These are phyloP conservation scores for Pterois miles DNA, from an alignment of 2,797 vertebrate genomes.

Conservation along the genomic window DNA sequence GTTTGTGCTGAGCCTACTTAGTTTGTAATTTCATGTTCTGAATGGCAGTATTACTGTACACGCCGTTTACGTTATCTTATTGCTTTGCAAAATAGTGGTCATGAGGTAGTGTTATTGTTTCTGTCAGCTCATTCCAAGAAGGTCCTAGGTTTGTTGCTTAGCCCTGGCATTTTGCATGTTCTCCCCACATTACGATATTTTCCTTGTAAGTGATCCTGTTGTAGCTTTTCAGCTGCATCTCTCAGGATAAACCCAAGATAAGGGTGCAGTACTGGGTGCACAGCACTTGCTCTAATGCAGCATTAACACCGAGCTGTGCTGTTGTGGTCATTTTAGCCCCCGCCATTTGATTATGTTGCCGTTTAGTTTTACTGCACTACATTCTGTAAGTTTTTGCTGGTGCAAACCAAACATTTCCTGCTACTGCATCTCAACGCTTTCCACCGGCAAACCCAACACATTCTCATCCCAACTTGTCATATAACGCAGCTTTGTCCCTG, in stretches of 20 bases:
- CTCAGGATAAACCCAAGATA: background rate
- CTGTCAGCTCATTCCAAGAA: background rate
- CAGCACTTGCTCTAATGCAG: background rate
- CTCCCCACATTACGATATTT: too few species aligned
- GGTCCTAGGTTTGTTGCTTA: background rate
- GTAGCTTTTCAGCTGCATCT: background rate
- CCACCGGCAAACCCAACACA: too few species aligned
- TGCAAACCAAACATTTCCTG: background rate
- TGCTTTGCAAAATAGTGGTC: background rate
- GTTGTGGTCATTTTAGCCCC: too few species aligned
- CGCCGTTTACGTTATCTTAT: background rate
- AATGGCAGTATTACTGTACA: background rate
- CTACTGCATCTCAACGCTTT: background rate
- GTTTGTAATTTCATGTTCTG: background rate
- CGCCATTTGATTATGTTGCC: background rate
- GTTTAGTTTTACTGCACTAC: background rate
- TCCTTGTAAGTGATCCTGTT: background rate
- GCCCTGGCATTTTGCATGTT: too few species aligned
- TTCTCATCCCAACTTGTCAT: too few species aligned
- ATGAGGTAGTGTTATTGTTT: background rate
- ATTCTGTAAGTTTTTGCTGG: background rate
- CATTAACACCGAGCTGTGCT: background rate
- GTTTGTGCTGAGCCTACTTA: background rate
- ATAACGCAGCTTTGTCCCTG: too few species aligned
- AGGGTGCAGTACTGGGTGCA: too few species aligned